These are phyloP conservation scores for Myioborus melanocephalus DNA, from an alignment of 2,797 vertebrate genomes.

Conservation along the genomic window DNA sequence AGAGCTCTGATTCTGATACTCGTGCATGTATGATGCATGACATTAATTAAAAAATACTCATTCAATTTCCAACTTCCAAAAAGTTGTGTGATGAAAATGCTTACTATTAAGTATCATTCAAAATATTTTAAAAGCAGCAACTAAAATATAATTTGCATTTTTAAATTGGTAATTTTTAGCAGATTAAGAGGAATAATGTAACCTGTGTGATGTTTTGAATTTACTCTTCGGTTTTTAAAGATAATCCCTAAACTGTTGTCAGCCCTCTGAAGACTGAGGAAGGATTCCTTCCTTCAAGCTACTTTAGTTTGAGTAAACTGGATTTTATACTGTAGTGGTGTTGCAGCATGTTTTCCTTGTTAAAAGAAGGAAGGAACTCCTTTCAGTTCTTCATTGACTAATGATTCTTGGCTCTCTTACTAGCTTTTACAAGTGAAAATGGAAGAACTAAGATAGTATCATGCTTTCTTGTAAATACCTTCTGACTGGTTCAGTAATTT, in stretches of 20 bases:
- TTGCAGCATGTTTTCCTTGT: background rate
- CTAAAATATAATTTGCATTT: background rate
- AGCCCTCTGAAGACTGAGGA: background rate
- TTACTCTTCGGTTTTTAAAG: background rate
- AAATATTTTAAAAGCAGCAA: background rate
- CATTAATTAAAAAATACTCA: background rate
- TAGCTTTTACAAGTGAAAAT: background rate
- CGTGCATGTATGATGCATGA: background rate
- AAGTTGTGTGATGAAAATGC: background rate
- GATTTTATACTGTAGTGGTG: background rate
- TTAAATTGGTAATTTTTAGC: background rate
- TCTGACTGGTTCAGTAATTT: background rate
- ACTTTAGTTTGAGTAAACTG: background rate
- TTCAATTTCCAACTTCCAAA: background rate
- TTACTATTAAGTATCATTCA: background rate
- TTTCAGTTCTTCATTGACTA: background rate
- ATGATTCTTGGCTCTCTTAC: background rate
- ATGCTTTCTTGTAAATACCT: slow-evolving; percentile 19
- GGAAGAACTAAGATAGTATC: background rate
- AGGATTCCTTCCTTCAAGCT: background rate
- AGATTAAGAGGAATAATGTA: background rate
- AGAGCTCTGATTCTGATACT: background rate
- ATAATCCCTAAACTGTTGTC: background rate
- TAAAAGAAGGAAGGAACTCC: background rate
- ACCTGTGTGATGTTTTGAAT: background rate